Base-by-base conservation (phyloP, 2,888 invertebrate species). In the Hydriomena furcata region DNA sequence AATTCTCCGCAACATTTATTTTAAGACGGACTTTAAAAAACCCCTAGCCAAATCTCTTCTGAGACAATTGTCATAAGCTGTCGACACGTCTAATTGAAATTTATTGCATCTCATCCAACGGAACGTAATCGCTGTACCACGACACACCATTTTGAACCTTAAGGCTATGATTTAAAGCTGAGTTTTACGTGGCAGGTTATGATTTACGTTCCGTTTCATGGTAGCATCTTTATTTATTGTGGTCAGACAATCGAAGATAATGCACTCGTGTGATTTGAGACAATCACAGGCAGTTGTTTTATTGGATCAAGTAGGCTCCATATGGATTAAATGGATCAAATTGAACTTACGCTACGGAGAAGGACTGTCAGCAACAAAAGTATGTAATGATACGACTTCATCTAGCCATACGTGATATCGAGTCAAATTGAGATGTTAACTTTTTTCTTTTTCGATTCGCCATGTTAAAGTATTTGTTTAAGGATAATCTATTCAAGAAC, bases 81-180 rank as follows among this genome's bases (percentile, higher is more conserved):
- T 83, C 82, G 79, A 72, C 88, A 73, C 67, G 70, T 77, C 77
- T 88, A 85, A 90, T 90, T 89, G 85, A 89, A 89, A 90, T 89
- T 84, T 89, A 90, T 89, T 85, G 71, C 79, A 75, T 76, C 74
- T 82, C 78, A 71, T 74, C 71, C 71, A 70, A 76, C 75, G 70
- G 72, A 73, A 76, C 73, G 69, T 71, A 69, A 80, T 49, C 58
- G 58, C 58, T 52, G 17, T 8, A 7, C 24, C 24, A 27, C 6
- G 10, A 10, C 55, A 62, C 48, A 60, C 48, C 30, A 83, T 48
- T 63, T 53, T 70, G 50, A 63, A 69, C 66, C 70, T 59, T 81
- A 75, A 44, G 0, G 5, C 0, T 6, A 13, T 1, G 1, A 0
- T 1, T 40, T 64, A 79, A 53, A 60, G 73, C 66, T 55, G 35